Conservation (phyloP, 2,797 vertebrate genomes). For the Buceros bicornis region DNA sequence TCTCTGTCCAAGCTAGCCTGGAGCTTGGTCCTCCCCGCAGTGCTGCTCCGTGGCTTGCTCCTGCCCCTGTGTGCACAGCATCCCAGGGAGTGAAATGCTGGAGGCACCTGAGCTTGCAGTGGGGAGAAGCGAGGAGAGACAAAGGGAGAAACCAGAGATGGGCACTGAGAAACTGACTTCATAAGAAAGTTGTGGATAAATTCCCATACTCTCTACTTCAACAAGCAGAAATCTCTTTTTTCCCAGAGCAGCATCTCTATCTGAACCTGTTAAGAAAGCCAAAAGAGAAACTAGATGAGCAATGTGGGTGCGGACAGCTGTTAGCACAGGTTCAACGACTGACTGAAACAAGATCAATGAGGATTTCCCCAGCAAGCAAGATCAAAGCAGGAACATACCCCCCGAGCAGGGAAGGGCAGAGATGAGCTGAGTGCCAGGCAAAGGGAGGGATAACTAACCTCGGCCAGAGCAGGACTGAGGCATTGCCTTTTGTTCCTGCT, state of each 20-base stretch:
- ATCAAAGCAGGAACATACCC: background rate
- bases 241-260: background rate
- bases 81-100: fast-evolving
- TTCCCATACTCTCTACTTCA: background rate
- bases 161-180: background rate
- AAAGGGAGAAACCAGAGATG: background rate
- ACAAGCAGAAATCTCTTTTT: background rate
- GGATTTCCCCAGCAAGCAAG: background rate
- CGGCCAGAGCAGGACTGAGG: background rate
- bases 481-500: background rate
- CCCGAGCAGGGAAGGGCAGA: background rate
- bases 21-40: background rate
- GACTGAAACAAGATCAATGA: background rate
- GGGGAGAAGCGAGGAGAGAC: background rate
- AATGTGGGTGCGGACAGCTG: background rate
- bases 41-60: background rate
- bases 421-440: fast-evolving
- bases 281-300: background rate
- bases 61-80: background rate
- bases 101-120: background rate
- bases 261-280: background rate
- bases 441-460: background rate
- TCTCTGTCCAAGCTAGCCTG: background rate
- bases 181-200: background rate
- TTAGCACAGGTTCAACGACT: background rate